A percentile compares a stretch with the other conserved stretches of the same genome.
These are phyloP conservation scores for Dynastes hyllus DNA, from an alignment of 2,888 invertebrate genomes.

Conservation along the genomic window DNA sequence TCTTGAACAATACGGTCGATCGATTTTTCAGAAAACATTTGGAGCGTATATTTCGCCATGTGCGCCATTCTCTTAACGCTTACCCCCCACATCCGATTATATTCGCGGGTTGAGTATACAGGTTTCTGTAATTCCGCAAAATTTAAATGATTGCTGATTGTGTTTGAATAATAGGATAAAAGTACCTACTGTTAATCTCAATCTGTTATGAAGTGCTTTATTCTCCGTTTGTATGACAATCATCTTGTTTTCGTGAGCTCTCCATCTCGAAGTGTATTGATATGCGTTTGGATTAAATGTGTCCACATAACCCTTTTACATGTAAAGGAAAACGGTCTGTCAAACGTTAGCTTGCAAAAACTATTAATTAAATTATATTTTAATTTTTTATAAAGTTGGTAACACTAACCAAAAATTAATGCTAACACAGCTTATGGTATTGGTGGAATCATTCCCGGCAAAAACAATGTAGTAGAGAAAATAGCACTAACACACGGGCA, in stretches of 20 bases:
- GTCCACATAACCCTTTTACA: slow-evolving; percentile 62
- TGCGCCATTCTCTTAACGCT: slow-evolving; percentile 58
- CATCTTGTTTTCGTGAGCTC: slow-evolving; percentile 58
- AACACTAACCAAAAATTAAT: too few species aligned
- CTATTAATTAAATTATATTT: too few species aligned
- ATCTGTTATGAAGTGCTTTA: slow-evolving; percentile 58
- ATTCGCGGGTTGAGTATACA: slow-evolving; percentile 7
- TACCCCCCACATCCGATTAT: slow-evolving; percentile 33
- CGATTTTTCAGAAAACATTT: slow-evolving; percentile 60
- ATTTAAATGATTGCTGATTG: neutral
- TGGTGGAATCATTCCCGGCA: too few species aligned
- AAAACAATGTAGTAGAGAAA: too few species aligned
- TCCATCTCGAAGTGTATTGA: slow-evolving; percentile 61
- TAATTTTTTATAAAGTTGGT: too few species aligned
- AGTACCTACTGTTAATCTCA: slow-evolving; percentile 54
- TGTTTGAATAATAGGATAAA: neutral
- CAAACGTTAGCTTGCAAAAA: too few species aligned
- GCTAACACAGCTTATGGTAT: too few species aligned
- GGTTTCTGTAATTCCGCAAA: slow-evolving; percentile 46
- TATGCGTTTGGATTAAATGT: slow-evolving; percentile 64
- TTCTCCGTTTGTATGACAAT: slow-evolving; percentile 62
- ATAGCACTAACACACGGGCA: too few species aligned
- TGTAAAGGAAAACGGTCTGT: neutral
- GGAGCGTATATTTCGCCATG: slow-evolving; percentile 63
- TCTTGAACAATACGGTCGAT: slow-evolving; percentile 61